Evolutionary conservation across 2,888 invertebrate genomes (phyloP).

Genomic region (Euplagia quadripunctaria): DNA sequence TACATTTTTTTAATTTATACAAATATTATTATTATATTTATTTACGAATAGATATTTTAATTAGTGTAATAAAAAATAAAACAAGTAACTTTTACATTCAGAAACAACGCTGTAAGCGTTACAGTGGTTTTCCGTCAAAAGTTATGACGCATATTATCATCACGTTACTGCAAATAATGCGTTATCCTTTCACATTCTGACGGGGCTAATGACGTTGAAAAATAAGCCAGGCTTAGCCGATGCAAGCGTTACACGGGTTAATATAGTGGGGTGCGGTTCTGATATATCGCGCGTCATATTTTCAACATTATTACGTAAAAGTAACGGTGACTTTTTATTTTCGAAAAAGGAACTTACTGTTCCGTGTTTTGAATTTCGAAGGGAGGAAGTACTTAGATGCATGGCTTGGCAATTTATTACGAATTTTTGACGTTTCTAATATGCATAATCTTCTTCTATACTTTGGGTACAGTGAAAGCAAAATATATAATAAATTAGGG

Average conservation of each 20-base stretch:
- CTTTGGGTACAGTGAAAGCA: conserved; percentile 8
- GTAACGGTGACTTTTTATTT: conserved; percentile 63
- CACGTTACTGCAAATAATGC: conserved; percentile 62
- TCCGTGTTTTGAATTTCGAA: conserved; percentile 44
- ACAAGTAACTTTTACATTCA: conserved; percentile 35
- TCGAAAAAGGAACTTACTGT: conserved; percentile 40
- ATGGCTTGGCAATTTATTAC: conserved; percentile 28
- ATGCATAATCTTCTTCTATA: conserved; percentile 12
- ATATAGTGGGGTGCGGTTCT: conserved; percentile 58
- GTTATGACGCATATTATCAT: conserved; percentile 58
- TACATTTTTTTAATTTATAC: neutral
- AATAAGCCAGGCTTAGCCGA: conserved; percentile 65
- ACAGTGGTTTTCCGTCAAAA: conserved; percentile 46
- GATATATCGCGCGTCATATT: conserved; percentile 65
- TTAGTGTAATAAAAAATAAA: conserved; percentile 2
- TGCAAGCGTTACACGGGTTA: conserved; percentile 60
- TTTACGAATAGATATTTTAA: too few species aligned
- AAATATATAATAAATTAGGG: conserved; percentile 8
- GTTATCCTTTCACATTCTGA: conserved; percentile 66
- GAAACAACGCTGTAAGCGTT: conserved; percentile 40
- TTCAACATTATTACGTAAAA: conserved; percentile 59
- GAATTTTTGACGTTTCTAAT: conserved; percentile 17
- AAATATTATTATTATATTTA: too few species aligned
- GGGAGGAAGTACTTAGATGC: conserved; percentile 32
- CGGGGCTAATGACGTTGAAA: conserved; percentile 67